Percentiles rank a stretch among this genome's conserved stretches.
Evolutionary conservation across 2,797 vertebrate genomes (phyloP).

Genomic region (Urophycis tenuis): DNA sequence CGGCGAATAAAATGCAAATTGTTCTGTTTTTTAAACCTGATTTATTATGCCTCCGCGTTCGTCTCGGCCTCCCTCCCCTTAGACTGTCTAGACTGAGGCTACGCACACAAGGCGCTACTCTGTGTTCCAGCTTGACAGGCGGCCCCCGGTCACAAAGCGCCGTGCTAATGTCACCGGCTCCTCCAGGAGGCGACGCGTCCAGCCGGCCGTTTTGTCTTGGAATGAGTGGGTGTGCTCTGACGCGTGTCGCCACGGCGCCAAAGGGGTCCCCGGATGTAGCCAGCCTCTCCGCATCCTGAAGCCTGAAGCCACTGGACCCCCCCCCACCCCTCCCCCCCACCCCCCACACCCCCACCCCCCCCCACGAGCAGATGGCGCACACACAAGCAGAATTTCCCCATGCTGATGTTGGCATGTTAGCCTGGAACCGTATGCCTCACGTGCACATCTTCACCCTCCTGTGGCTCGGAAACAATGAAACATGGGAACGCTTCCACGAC

Average conservation of each 20-base stretch:
- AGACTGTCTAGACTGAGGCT: no score
- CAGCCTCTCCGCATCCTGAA: not conserved
- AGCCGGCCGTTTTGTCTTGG: not conserved
- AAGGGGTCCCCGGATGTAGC: conserved; percentile 10
- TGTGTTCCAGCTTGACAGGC: not conserved
- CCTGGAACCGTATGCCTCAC: not conserved
- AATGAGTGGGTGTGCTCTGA: conserved; percentile 1
- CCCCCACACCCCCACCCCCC: no score
- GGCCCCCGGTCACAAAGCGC: not conserved
- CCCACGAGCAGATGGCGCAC: not conserved
- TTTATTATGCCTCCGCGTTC: conserved; percentile 25
- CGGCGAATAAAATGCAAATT: not conserved
- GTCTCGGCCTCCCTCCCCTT: conserved; percentile 22
- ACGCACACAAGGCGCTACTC: not conserved
- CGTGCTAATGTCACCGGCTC: not conserved
- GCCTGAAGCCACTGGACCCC: not conserved
- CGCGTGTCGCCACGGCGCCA: not conserved
- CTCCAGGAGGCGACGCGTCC: not conserved
- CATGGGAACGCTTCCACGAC: not conserved
- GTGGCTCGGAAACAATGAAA: not conserved
- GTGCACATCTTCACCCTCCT: conserved; percentile 4
- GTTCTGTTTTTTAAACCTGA: not conserved
- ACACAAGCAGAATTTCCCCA: conserved; percentile 40
- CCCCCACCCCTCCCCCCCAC: not conserved
- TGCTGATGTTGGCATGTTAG: not conserved